Conservation (phyloP, 2,888 invertebrate species). For the Dione juno region DNA sequence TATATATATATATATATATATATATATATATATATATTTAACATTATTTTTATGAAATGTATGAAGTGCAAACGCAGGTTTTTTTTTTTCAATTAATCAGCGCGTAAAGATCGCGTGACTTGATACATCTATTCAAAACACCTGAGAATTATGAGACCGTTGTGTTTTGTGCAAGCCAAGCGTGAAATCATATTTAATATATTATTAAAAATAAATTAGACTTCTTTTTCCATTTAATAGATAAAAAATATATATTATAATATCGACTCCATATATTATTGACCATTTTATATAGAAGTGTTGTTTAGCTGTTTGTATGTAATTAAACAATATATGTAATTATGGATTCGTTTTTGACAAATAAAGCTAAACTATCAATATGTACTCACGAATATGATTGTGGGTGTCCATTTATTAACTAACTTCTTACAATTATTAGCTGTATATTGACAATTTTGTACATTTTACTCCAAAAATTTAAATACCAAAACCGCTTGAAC, state of each 20-base stretch:
- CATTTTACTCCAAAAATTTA: not conserved
- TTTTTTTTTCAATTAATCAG: constrained; percentile 38
- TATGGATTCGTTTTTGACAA: too few relatives aligned
- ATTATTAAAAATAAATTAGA: not conserved
- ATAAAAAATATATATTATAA: too few relatives aligned
- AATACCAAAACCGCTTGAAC: not conserved
- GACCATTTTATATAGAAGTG: too few relatives aligned
- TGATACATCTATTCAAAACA: constrained; percentile 31
- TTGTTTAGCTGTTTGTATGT: too few relatives aligned
- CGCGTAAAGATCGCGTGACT: constrained; percentile 45
- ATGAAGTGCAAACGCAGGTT: constrained; percentile 5
- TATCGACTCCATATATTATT: too few relatives aligned
- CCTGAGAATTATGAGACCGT: constrained; percentile 29
- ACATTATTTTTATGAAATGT: not conserved
- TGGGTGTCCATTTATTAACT: too few relatives aligned
- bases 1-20: not conserved
- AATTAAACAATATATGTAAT: too few relatives aligned
- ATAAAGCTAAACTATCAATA: too few relatives aligned
- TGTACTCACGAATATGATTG: too few relatives aligned
- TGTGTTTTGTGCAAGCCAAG: constrained; percentile 31
- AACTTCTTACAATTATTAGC: too few relatives aligned
- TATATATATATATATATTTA: constrained; percentile 8
- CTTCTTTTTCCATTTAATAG: too few relatives aligned
- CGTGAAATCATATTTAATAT: constrained; percentile 37
- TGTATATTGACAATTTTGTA: not conserved